Evolutionary conservation across 2,888 invertebrate species (phyloP), one percentile per base, ranked within the genome.

Genomic region (Asteroscopus sphinx): DNA sequence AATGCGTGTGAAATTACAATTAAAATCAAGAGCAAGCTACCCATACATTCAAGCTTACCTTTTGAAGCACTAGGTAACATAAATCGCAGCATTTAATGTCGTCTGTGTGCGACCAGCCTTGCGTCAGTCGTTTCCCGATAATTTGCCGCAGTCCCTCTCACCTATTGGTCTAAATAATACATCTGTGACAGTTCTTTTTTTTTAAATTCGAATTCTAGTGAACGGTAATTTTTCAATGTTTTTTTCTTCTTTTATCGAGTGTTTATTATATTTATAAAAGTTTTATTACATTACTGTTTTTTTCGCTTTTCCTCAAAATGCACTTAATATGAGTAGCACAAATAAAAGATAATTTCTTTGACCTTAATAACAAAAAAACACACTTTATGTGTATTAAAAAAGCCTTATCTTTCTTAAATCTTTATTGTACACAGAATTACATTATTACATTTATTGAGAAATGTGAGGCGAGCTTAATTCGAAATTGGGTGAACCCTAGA

Each of bases 61-160:
- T 66, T 48, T 46, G 45, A 59, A 59, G 44, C 26, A 28, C 37
- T 37, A 42, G 30, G 63, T 42, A 39, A 28, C 42, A 63, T 86
- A 85, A 89, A 87, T 83, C 73, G 71, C 64, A 52, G 72, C 77
- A 82, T 83, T 81, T 36, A 47, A 21, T 47, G 36, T 28, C 32
- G 6, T 49, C 52, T 21, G 83, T 85, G 80, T 85, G 82, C 82
- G 84, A 54, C 71, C 69, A 66, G 75, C 85, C 77, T 84, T 77
- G 76, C 71, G 75, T 77, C 81, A 82, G 82, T 80, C 56, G 78
- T 58, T 72, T 70, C 68, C 55, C 68, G 75, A 73, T 76, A 71
- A 76, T 73, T 69, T 69, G 57, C 76, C 81, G 73, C 87, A 89
- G 90, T 89, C 61, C 71, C 71, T 78, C 71, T 59, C 77, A 68